Evolutionary conservation across 1,140 invertebrate species (phyloP), one percentile per base, ranked within the genome.

Genomic region (Anoplophora glabripennis): DNA sequence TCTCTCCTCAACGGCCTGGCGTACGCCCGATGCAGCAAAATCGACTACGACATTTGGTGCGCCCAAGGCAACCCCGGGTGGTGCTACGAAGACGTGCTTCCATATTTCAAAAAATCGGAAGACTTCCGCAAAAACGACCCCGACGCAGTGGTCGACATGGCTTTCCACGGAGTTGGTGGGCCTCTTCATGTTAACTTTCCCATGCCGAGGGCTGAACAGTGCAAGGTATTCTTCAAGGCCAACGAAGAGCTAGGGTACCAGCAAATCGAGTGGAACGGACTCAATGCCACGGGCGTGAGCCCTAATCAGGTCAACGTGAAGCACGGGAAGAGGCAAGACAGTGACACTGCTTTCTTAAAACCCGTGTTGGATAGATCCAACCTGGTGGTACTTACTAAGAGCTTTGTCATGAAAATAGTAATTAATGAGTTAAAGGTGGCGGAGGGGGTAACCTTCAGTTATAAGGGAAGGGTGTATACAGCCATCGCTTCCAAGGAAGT

Each of bases 21-120:
- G 8, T 86, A 86, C 67, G 77, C 80, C 1, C 82, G 86, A 64
- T 81, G 86, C 0, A 73, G 86, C 73, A 76, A 78, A 28, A 62
- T 61, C 15, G 84, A 87, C 67, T 90, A 86, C 70, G 80, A 90
- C 66, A 65, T 77, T 3, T 90, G 88, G 89, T 77, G 77, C 33
- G 86, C 86, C 7, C 83, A 92, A 38, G 62, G 67, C n/a, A 87
- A 87, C 36, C 61, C 72, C 0, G 84, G 83, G 2, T 89, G 88
- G 88, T 81, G 83, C 7, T 89, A 84, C 63, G 73, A 81, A 8
- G 81, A 84, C 2, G 78, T 85, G 2, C 66, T 85, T 10, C 81
- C 81, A 0, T 86, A 84, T 70, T 86, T 83, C 65, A 77, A 76
- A 36, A 84, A 84, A 61, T 44, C 56, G 10, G 67, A 69, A 51